Conservation (phyloP, 2,888 invertebrate species). For the Hymenopus coronatus region DNA sequence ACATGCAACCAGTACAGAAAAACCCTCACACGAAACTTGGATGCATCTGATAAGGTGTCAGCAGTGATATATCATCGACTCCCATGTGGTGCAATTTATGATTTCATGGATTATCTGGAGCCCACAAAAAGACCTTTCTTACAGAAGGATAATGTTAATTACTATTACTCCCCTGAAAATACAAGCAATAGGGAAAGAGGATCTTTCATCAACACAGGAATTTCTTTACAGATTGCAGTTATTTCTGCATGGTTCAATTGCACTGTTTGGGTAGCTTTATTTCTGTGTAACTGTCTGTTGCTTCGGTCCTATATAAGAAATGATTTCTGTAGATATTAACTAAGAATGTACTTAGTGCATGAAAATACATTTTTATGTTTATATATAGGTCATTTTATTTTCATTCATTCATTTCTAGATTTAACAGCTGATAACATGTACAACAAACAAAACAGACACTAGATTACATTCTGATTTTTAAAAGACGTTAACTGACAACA, state of each 20-base stretch:
- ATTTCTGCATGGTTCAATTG: constrained; percentile 61
- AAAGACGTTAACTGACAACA: no score
- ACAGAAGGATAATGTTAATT: constrained; percentile 16
- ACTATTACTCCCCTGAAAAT: not conserved
- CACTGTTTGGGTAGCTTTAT: constrained; percentile 54
- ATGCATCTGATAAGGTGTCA: constrained; percentile 22
- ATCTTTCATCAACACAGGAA: constrained; percentile 67
- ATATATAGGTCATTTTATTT: no score
- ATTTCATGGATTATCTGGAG: constrained; percentile 81
- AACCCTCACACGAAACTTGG: constrained; percentile 56
- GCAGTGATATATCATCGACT: constrained; percentile 26
- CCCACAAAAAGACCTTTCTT: constrained; percentile 43
- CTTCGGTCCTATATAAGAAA: not conserved
- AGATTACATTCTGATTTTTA: no score
- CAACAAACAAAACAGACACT: no score
- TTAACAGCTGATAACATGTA: no score
- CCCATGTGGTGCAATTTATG: constrained; percentile 45
- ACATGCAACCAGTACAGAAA: constrained; percentile 75
- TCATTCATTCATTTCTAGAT: no score
- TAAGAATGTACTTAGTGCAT: not conserved
- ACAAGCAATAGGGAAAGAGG: constrained; percentile 18
- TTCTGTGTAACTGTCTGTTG: not conserved
- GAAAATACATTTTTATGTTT: no score
- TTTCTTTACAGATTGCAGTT: constrained; percentile 64
- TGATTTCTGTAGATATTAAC: not conserved